Percentiles rank a stretch among this genome's conserved stretches.
phyloP scores from a whole-genome alignment of 2,797 vertebrate genomes.

The Lacerta viridis region DNA sequence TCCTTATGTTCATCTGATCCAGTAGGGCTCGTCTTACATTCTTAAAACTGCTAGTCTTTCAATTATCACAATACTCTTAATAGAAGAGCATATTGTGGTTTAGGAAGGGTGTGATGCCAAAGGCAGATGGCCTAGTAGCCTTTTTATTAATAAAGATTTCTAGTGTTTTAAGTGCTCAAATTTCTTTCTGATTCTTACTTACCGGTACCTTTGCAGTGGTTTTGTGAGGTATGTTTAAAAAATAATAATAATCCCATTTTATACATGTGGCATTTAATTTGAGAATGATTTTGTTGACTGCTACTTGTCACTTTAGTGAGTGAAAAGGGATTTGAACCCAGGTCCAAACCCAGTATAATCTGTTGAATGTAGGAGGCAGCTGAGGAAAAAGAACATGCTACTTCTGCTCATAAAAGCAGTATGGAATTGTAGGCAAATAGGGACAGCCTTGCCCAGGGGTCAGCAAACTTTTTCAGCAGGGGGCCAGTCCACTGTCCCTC shows the following conservation, averaged over 20 bases:
- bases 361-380: neutral
- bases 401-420: neutral
- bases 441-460: too few species aligned
- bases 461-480: too few species aligned
- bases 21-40: too few species aligned
- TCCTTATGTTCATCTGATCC: too few species aligned
- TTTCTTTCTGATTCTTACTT: neutral
- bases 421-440: neutral
- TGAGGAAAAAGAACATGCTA: fast-evolving
- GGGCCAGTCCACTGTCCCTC: too few species aligned
- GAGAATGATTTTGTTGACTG: neutral
- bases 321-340: neutral
- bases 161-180: neutral
- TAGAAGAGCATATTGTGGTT: neutral
- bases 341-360: neutral
- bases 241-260: neutral
- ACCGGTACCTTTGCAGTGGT: neutral
- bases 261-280: neutral
- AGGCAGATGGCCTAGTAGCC: neutral
- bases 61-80: neutral
- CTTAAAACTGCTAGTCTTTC: fast-evolving
- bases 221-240: neutral
- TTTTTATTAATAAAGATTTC: neutral
- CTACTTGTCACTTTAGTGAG: neutral
- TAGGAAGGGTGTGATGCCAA: neutral